These are phyloP conservation scores for Tenrec ecaudatus DNA, from an alignment of 2,113 vertebrate species.

Conservation along the genomic window DNA sequence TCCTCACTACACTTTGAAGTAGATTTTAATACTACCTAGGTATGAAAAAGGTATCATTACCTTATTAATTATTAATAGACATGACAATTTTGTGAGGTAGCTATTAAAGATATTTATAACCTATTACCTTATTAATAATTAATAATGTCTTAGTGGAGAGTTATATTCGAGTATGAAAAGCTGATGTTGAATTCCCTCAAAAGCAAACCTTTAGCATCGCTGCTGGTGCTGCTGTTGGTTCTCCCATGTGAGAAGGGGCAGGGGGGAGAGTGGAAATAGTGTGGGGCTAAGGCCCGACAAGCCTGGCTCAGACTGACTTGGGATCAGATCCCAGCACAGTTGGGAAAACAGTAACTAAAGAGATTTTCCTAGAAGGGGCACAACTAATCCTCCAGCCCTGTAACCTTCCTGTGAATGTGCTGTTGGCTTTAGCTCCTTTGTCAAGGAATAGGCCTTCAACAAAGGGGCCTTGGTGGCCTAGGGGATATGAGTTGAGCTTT, in stretches of 20 bases:
- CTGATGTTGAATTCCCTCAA: slow-evolving; percentile 73
- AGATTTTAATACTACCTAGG: slow-evolving; percentile 27
- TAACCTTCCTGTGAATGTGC: neutral
- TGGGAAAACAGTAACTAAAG: neutral
- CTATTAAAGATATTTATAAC: slow-evolving; percentile 63
- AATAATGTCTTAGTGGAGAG: slow-evolving; percentile 57
- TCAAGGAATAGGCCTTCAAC: too few species aligned
- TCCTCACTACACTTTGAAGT: neutral
- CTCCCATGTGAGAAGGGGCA: neutral
- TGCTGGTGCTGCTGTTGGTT: neutral
- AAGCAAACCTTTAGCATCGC: slow-evolving; percentile 49
- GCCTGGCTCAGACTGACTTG: neutral
- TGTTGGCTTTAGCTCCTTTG: neutral
- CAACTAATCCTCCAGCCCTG: neutral
- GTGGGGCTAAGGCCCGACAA: neutral
- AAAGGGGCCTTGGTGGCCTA: too few species aligned
- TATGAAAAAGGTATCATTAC: neutral
- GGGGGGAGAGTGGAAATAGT: neutral
- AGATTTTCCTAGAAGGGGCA: neutral
- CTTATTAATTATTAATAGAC: slow-evolving; percentile 52
- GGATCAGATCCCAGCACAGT: neutral
- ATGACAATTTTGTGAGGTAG: neutral
- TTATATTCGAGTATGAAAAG: slow-evolving; percentile 58
- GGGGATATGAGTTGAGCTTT: too few species aligned
- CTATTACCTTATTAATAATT: slow-evolving; percentile 69